Base-by-base conservation (phyloP, 2,888 invertebrate species). In the Amiota minor region DNA sequence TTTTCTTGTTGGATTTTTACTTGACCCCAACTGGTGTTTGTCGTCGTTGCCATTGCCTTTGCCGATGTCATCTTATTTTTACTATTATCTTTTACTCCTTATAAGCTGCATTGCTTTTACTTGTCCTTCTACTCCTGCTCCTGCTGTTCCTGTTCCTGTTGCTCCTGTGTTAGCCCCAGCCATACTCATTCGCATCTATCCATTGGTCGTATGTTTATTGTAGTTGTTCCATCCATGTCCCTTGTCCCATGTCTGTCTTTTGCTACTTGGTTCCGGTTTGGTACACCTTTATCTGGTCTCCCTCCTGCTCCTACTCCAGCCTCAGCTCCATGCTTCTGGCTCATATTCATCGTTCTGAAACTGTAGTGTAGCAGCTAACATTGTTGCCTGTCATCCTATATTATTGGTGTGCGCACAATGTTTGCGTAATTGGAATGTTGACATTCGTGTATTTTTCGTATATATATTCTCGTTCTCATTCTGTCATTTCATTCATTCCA, bases 381-480 rank as follows among this genome's bases (percentile, higher is more conserved):
- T 18, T 9, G 59, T 11, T 59, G n/a, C 50, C 81, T 86, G 86
- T 87, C 86, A 87, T 72, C 79, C 77, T 81, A 81, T 83, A 87
- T 86, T 84, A 87, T 86, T 87, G 86, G 87, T 87, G 86, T 86
- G 85, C 84, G 79, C 80, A 86, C 87, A 86, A 87, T 87, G 87
- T 80, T 86, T 82, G 84, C 86, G 82, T 86, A 86, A 87, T 86
- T 86, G 86, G 86, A 86, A 86, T 86, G 85, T 84, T 86, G 86
- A 86, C 86, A 86, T 86, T 86, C 85, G 85, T 70, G 67, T 68
- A 59, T 59, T 59, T 59, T 85, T 80, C 75, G 77, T 74, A 77
- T 74, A 77, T 74, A 74, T 72, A 74, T 35, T 70, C 74, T 67
- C 61, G 59, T 11, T 68, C 35, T 16, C 16, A 46, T 12, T 12